Percentiles rank a stretch among this genome's conserved stretches.
These are phyloP conservation scores for Phoxinus phoxinus DNA, from an alignment of 2,113 vertebrate species.

Conservation along the genomic window DNA sequence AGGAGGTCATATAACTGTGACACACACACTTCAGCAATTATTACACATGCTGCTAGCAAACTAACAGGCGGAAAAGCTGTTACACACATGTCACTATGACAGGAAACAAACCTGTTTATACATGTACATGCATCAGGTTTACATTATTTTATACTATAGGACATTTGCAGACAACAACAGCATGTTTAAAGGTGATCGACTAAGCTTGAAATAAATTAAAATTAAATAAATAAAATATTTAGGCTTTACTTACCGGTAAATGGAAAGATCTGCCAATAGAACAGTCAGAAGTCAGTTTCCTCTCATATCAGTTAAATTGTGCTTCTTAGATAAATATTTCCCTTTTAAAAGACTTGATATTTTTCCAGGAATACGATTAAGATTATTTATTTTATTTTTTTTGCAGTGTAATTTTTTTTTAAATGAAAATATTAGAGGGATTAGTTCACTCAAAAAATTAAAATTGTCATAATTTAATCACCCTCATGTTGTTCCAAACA, in stretches of 20 bases:
- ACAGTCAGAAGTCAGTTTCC: neutral
- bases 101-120: constrained; percentile 13
- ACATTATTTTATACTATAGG: neutral
- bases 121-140: constrained; percentile 1
- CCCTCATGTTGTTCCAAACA: neutral
- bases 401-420: no score
- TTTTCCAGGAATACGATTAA: neutral
- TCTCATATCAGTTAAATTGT: neutral
- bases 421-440: no score
- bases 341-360: neutral
- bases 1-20: constrained; percentile 23
- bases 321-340: no score
- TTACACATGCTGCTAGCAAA: constrained; percentile 10
- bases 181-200: neutral
- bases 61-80: constrained; percentile 23
- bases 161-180: neutral
- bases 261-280: neutral
- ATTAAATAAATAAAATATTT: neutral
- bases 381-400: no score
- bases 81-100: constrained; percentile 19
- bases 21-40: neutral
- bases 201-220: no score
- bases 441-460: no score
- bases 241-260: neutral
- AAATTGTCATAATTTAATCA: no score